Conservation (phyloP, 2,888 invertebrate genomes). For the Nephrotoma guestfalica region DNA sequence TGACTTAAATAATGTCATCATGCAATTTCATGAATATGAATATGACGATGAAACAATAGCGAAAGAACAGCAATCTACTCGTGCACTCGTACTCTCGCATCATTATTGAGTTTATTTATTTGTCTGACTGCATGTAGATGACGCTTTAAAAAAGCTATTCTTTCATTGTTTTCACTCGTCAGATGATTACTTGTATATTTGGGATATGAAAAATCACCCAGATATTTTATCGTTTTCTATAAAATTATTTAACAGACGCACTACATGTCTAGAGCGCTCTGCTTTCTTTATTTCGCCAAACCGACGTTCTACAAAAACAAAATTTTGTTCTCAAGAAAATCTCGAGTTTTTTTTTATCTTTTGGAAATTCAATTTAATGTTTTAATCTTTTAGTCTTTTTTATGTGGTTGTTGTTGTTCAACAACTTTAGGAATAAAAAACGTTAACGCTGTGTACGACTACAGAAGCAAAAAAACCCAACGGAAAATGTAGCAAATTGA, state of each 20-base stretch:
- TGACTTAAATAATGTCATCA: background rate
- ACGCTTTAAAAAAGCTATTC: background rate
- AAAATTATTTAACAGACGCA: no score
- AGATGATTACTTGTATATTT: background rate
- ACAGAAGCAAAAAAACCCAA: background rate
- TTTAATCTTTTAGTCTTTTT: background rate
- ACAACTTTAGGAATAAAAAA: background rate
- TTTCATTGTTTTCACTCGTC: background rate
- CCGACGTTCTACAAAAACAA: background rate
- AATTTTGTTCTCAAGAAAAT: background rate
- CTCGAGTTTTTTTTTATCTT: background rate
- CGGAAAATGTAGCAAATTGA: background rate
- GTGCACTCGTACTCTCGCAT: no score
- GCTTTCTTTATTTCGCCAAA: background rate
- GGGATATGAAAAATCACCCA: no score
- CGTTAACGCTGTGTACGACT: background rate
- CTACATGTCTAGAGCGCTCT: background rate
- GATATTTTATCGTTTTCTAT: no score
- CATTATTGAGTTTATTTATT: background rate
- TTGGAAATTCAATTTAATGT: background rate
- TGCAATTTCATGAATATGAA: background rate
- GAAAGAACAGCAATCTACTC: no score
- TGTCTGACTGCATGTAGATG: background rate
- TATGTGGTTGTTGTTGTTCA: background rate
- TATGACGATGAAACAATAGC: background rate